Evolutionary conservation across 2,797 vertebrate species (phyloP), one percentile per base, ranked within the genome.

Genomic region (Setipinna tenuifilis): DNA sequence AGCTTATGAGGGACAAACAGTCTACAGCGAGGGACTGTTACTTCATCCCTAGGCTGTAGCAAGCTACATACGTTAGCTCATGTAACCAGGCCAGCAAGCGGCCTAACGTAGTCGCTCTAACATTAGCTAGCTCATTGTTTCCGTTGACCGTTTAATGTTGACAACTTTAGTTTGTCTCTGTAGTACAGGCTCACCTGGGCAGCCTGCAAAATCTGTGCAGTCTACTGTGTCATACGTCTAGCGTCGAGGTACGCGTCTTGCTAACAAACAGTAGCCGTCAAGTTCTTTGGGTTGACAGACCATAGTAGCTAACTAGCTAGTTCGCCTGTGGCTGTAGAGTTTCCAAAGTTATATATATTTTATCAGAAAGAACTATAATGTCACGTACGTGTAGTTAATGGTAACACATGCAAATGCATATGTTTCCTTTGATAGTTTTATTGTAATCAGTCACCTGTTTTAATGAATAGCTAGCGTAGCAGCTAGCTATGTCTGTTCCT

Each of bases 401-500:
- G 35, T 78, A 21, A 7, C 35, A 44, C 35, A 21, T 44, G 17
- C 19, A 31, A 75, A 75, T 19, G 14, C 68, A 21, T 21, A 78
- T 0, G 6, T 21, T 78, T 21, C 35, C 35, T 44, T 44, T 41
- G 31, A 62, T 28, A 28, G 35, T 25, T 12, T 23, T 23, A 62
- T 81, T 59, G 21, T 44, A 44, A 41, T 85, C 41, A 35, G 46
- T 78, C 25, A 10, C 62, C 48, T 58, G 84, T 89, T 78, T 90
- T 90, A 80, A 89, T 62, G 83, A 90, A 91, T 92, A 91, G 93
- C 87, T 92, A 90, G 89, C 91, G 62, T 93, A 89, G 93, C 91
- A 89, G 93, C 92, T 90, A 95, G 96, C 96, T 92, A 98, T 97
- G 97, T 97, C 97, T 92, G 93, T 95, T 90, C 93, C 95, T 90